Conservation (phyloP, 2,888 invertebrate species). For the Rhaphigaster nebulosa region DNA sequence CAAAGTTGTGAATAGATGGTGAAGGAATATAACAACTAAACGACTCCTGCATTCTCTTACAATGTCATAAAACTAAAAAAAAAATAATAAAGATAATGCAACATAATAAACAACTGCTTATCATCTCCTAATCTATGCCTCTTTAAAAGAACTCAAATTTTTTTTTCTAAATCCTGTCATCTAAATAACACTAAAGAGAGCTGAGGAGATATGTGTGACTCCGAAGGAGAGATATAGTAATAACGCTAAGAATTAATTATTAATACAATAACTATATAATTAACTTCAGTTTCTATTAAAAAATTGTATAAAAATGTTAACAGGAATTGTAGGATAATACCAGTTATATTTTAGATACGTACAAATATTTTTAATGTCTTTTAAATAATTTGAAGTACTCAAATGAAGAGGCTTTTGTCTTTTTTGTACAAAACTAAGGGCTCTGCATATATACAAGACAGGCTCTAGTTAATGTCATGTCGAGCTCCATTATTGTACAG, state of each 20-base stretch:
- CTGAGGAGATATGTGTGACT: constrained; percentile 57
- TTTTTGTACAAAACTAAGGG: constrained; percentile 58
- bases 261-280: constrained; percentile 56
- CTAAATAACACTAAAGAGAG: constrained; percentile 56
- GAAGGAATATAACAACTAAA: constrained; percentile 47
- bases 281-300: constrained; percentile 56
- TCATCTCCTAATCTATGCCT: constrained; percentile 55
- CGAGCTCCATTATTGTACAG: constrained; percentile 57
- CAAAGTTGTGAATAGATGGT: constrained; percentile 28
- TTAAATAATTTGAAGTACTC: constrained; percentile 53
- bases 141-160: constrained; percentile 55
- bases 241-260: constrained; percentile 49
- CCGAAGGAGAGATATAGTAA: constrained; percentile 46
- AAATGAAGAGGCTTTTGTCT: constrained; percentile 58
- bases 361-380: constrained; percentile 56
- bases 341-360: constrained; percentile 51
- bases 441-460: constrained; percentile 54
- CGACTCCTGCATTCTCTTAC: constrained; percentile 58
- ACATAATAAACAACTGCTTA: constrained; percentile 55
- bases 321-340: constrained; percentile 55
- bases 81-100: constrained; percentile 49
- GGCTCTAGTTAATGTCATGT: constrained; percentile 57
- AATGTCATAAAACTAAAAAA: constrained; percentile 58
- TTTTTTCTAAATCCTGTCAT: constrained; percentile 41
- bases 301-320: constrained; percentile 58